A percentile compares a stretch with the other conserved stretches of the same genome.
Evolutionary conservation across 2,888 invertebrate species (phyloP).

Genomic region (Pheosia tremula): DNA sequence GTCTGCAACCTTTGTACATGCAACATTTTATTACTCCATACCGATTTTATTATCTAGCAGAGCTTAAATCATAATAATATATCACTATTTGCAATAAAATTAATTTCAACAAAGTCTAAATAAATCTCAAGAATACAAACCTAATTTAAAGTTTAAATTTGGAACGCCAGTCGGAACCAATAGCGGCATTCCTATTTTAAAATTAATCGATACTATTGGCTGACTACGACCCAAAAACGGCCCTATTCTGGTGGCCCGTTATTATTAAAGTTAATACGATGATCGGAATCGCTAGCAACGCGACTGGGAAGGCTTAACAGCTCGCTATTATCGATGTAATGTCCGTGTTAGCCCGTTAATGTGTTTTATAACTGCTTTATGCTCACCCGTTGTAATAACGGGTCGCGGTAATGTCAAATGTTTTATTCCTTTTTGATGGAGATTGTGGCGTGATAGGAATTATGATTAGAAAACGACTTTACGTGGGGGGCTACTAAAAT

Average conservation of each 20-base stretch:
- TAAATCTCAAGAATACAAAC: slow-evolving; percentile 10
- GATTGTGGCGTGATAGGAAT: neutral
- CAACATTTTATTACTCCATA: slow-evolving; percentile 33
- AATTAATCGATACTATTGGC: slow-evolving; percentile 28
- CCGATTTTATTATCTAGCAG: slow-evolving; percentile 40
- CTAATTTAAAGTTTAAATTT: slow-evolving; percentile 17
- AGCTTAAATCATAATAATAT: slow-evolving; percentile 35
- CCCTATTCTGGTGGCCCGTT: slow-evolving; percentile 4
- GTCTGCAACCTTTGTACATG: slow-evolving; percentile 23
- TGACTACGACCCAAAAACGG: slow-evolving; percentile 7
- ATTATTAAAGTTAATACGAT: slow-evolving; percentile 5
- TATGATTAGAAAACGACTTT: neutral
- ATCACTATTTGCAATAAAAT: slow-evolving; percentile 5
- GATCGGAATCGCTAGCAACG: slow-evolving; percentile 1
- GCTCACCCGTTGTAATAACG: slow-evolving; percentile 7
- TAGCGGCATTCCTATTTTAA: slow-evolving; percentile 24
- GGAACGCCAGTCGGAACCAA: slow-evolving; percentile 3
- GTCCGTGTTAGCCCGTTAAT: slow-evolving; percentile 9
- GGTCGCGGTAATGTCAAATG: slow-evolving; percentile 5
- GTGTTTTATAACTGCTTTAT: slow-evolving; percentile 13
- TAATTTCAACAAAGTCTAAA: neutral
- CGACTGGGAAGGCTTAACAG: slow-evolving; percentile 3
- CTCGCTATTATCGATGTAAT: slow-evolving; percentile 4
- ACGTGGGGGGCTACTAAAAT: slow-evolving; percentile 1
- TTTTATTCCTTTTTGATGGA: slow-evolving; percentile 24